phyloP scores from a whole-genome alignment of 2,113 vertebrate species.

The Epinephelus cyanopodus region DNA sequence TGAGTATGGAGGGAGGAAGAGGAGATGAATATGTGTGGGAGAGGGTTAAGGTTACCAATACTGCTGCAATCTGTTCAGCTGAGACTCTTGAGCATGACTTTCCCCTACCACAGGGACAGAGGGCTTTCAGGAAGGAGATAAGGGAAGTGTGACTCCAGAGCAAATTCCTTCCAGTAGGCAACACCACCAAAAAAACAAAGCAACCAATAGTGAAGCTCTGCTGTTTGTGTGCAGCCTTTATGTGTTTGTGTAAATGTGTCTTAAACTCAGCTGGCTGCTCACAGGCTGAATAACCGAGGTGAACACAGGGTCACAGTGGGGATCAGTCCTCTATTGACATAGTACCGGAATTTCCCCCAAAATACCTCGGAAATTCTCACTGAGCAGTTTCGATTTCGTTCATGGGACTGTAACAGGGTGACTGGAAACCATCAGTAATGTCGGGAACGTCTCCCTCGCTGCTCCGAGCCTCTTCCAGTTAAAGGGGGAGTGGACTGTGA shows the following conservation, averaged over 20 bases:
- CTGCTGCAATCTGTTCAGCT: not conserved
- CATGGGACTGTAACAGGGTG: no score
- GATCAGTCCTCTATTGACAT: not conserved
- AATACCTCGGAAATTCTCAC: not conserved
- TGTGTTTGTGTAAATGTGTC: not conserved
- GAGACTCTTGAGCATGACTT: not conserved
- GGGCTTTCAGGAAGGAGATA: conserved; percentile 4
- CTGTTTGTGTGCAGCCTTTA: not conserved
- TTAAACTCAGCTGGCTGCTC: no score
- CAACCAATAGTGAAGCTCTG: not conserved
- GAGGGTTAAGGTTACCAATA: not conserved
- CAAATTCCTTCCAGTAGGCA: not conserved
- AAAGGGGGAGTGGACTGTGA: not conserved
- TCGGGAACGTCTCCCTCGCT: not conserved
- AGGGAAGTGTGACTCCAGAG: not conserved
- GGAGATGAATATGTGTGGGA: no score
- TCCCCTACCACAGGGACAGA: not conserved
- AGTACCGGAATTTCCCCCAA: not conserved
- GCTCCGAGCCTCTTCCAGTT: not conserved
- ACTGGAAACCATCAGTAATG: not conserved
- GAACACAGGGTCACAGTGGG: not conserved
- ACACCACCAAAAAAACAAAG: not conserved
- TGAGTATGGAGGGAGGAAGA: not conserved
- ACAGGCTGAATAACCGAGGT: not conserved
- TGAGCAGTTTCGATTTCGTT: not conserved